Evolutionary conservation across 1,140 invertebrate genomes (phyloP).

Genomic region (Elymnias hypermnestra): DNA sequence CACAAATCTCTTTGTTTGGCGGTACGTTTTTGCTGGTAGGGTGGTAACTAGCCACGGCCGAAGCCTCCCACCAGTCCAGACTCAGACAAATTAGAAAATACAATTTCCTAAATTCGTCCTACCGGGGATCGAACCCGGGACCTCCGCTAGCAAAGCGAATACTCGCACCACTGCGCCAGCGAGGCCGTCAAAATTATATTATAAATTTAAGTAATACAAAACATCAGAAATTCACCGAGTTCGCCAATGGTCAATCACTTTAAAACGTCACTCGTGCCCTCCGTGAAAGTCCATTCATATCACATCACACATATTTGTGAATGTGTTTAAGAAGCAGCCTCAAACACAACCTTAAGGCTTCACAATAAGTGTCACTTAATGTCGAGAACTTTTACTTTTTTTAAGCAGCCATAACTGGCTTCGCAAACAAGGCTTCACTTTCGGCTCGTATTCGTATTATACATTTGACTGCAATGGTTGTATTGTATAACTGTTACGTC

Average conservation of each 20-base stretch:
- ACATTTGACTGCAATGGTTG: constrained; percentile 9
- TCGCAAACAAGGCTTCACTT: constrained; percentile 31
- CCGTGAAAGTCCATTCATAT: constrained; percentile 39
- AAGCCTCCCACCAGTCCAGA: no score
- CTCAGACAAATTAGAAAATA: no score
- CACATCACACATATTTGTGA: constrained; percentile 37
- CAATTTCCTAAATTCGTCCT: no score
- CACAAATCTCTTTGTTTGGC: no score
- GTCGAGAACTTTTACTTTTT: constrained; percentile 48
- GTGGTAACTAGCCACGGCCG: no score
- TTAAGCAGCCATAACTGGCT: constrained; percentile 6
- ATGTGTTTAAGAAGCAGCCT: constrained; percentile 16
- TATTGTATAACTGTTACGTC: constrained; percentile 17
- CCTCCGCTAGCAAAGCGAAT: no score
- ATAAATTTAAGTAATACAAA: no score
- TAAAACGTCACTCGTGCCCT: constrained; percentile 23
- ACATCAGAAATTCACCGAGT: no score
- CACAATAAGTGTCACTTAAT: constrained; percentile 20
- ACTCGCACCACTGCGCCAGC: no score
- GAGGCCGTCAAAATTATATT: no score
- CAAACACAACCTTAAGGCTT: constrained; percentile 25
- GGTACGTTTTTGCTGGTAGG: no score
- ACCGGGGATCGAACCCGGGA: no score
- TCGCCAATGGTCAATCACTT: constrained; percentile 3
- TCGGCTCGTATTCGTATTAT: constrained; percentile 21